These are phyloP conservation scores for Lobophora halterata DNA, from an alignment of 2,888 invertebrate genomes.

Conservation along the genomic window DNA sequence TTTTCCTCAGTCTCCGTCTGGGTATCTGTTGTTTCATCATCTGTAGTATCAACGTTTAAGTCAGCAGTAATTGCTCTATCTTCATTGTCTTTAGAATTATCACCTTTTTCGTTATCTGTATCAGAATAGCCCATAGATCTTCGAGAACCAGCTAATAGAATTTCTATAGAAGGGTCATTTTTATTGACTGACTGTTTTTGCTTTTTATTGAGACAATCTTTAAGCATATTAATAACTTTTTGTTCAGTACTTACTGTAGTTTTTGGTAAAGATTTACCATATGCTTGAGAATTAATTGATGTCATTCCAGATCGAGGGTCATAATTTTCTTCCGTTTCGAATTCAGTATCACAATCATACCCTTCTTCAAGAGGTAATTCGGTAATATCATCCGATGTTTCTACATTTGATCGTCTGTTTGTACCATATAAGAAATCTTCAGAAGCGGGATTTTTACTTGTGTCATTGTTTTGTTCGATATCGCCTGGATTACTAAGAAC, in stretches of 20 bases:
- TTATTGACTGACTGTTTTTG: conserved; percentile 1
- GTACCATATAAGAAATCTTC: not conserved
- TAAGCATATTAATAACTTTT: conserved; percentile 9
- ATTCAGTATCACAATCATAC: conserved; percentile 11
- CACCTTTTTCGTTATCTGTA: not conserved
- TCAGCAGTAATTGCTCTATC: not conserved
- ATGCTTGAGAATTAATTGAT: not conserved
- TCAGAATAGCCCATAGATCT: conserved; percentile 12
- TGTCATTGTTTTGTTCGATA: not conserved
- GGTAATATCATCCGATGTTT: not conserved
- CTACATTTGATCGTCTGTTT: conserved; percentile 1
- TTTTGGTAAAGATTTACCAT: not conserved
- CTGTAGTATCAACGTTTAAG: not conserved
- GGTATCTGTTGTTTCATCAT: not conserved
- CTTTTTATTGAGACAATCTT: conserved; percentile 23
- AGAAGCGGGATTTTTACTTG: not conserved
- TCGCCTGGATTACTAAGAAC: no score
- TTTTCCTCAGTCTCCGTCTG: not conserved
- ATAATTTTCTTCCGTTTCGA: conserved; percentile 1
- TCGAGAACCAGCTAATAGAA: conserved; percentile 4
- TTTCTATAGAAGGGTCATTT: not conserved
- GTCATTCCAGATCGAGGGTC: not conserved
- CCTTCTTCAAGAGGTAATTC: not conserved
- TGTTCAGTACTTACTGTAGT: conserved; percentile 1
- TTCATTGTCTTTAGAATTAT: not conserved